These are phyloP conservation scores for Phasianus colchicus DNA, from an alignment of 2,113 vertebrate genomes.

Conservation along the genomic window DNA sequence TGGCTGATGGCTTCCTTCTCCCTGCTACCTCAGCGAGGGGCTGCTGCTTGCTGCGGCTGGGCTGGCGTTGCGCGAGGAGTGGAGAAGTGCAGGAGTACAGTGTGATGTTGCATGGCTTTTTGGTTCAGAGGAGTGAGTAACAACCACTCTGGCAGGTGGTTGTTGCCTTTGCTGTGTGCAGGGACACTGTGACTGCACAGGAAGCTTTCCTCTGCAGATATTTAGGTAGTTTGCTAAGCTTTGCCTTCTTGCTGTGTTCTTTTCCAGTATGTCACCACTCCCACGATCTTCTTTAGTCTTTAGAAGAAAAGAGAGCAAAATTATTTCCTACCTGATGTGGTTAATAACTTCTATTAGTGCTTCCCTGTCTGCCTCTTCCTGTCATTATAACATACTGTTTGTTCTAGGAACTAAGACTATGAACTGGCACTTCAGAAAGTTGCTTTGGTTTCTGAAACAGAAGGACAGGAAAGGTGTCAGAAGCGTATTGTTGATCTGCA, in stretches of 20 bases:
- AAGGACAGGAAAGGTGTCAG: constrained; percentile 30
- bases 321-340: constrained; percentile 17
- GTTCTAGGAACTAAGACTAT: background rate
- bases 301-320: constrained; percentile 19
- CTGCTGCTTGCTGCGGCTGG: background rate
- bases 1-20: background rate
- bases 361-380: constrained; percentile 37
- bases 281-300: background rate
- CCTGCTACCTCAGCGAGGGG: background rate
- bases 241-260: background rate
- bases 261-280: background rate
- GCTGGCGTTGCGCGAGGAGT: background rate
- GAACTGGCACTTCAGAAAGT: constrained; percentile 22
- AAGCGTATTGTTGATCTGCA: background rate
- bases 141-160: background rate
- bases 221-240: background rate
- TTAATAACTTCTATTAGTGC: constrained; percentile 28
- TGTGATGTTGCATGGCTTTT: background rate
- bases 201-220: background rate
- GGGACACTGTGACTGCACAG: background rate
- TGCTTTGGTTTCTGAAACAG: constrained; percentile 24
- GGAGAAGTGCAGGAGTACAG: background rate
- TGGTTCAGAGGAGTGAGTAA: background rate
- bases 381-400: constrained; percentile 28
- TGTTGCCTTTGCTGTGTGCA: background rate